phyloP scores from a whole-genome alignment of 2,888 invertebrate genomes.

The Cephus rjabovi region DNA sequence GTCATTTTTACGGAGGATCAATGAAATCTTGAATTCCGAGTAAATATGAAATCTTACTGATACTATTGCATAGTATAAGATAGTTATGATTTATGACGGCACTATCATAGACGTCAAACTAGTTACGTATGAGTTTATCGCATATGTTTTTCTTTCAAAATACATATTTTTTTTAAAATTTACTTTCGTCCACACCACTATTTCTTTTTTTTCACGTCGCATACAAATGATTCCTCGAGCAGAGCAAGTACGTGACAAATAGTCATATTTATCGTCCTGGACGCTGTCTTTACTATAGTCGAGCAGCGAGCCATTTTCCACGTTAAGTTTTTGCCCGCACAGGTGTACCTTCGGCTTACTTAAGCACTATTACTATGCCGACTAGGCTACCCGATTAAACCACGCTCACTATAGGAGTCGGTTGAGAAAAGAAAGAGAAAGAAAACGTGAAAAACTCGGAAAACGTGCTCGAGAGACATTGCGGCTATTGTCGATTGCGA shows the following conservation, averaged over 20 bases:
- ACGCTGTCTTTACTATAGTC: too few species aligned
- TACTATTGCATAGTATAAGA: not conserved
- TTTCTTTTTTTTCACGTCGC: not conserved
- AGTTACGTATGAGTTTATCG: not conserved
- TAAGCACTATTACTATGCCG: constrained; percentile 11
- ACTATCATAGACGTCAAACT: not conserved
- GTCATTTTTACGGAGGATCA: not conserved
- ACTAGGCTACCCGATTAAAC: not conserved
- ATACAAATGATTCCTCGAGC: not conserved
- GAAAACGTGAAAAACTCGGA: not conserved
- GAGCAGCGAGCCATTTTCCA: too few species aligned
- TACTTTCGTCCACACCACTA: not conserved
- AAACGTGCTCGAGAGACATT: not conserved
- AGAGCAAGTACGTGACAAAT: not conserved
- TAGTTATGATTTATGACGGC: not conserved
- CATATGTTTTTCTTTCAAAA: not conserved
- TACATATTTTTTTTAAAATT: not conserved
- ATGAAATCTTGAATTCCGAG: not conserved
- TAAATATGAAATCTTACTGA: not conserved
- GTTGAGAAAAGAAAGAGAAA: not conserved
- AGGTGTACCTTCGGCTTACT: constrained; percentile 3
- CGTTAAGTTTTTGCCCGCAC: constrained; percentile 1
- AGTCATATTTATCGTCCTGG: too few species aligned
- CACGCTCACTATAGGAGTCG: not conserved
- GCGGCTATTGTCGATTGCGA: not conserved